Evolutionary conservation across 2,888 invertebrate genomes (phyloP), one percentile per base, ranked within the genome.

Genomic region (Chorisops tibialis): DNA sequence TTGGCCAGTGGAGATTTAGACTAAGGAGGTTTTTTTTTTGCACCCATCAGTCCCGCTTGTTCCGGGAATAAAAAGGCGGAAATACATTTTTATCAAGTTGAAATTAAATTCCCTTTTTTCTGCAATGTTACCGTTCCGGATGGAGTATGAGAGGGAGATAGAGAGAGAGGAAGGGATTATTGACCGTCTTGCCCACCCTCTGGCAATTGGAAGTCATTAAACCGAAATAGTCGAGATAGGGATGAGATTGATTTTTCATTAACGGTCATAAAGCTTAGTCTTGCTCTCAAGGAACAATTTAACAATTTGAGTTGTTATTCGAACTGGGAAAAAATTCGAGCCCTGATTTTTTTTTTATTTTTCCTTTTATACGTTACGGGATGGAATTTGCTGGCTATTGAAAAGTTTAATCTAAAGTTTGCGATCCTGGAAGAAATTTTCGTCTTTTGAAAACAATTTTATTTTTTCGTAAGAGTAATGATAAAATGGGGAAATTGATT

Each of bases 231-330:
- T 24, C 7, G 38, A 21, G 19, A 37, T 30, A 16, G 14, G 41
- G 52, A 48, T 37, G 54, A 47, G 56, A 61, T 61, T 50, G 61
- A 61, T 54, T 61, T 61, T 61, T 54, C 54, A 61, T 61, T 54
- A 61, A 45, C 16, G n/a, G 19, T 47, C 12, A 21, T 54, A 54
- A 54, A 54, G 30, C 30, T 30, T 9, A 30, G 30, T 7, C 30
- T 9, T 30, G 30, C 5, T 30, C 9, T 30, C 30, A 5, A 30
- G 30, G 30, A 30, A 30, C 30, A 30, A 30, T 30, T 30, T 9
- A 30, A 30, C 30, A 30, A 30, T 30, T 30, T 9, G 30, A 30
- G 9, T 30, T 30, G 7, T 30, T 30, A 30, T 30, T 30, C 7
- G 9, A 30, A 7, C 30, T 30, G n/a, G n/a, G n/a, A n/a, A n/a